phyloP scores from a whole-genome alignment of 2,888 invertebrate species.

The Zootermopsis nevadensis region DNA sequence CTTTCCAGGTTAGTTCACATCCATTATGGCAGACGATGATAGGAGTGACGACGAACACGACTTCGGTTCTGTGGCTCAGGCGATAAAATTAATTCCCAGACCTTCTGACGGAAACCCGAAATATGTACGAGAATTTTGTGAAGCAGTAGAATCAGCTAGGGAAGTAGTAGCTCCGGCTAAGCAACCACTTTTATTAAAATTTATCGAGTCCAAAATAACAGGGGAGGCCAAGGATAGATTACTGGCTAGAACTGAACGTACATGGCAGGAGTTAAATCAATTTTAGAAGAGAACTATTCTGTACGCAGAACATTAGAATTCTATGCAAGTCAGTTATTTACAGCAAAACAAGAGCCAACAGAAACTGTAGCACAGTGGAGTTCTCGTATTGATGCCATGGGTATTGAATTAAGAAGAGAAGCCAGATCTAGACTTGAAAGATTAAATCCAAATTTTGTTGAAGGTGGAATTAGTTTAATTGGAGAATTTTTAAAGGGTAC shows the following conservation, averaged over 20 bases:
- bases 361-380: slow-evolving; percentile 18
- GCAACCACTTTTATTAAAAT: slow-evolving; percentile 26
- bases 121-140: slow-evolving; percentile 1
- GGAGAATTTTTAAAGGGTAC: slow-evolving; percentile 3
- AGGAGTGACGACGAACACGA: neutral
- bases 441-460: neutral
- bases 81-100: neutral
- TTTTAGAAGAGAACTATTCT: slow-evolving; percentile 27
- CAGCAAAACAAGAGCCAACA: neutral
- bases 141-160: slow-evolving; percentile 1
- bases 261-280: slow-evolving; percentile 5
- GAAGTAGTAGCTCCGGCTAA: slow-evolving; percentile 6
- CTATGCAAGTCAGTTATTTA: slow-evolving; percentile 9
- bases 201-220: too few relatives aligned
- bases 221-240: too few relatives aligned
- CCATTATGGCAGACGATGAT: neutral
- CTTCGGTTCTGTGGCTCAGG: slow-evolving; percentile 7
- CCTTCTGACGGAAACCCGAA: neutral
- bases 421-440: neutral
- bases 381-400: neutral
- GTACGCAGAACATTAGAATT: slow-evolving; percentile 28
- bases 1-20: neutral
- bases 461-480: neutral
- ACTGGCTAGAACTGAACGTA: too few relatives aligned
- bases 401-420: slow-evolving; percentile 4